A percentile compares a stretch with the other conserved stretches of the same genome.
Conservation (phyloP, 2,888 invertebrate genomes). For the Eupithecia centaureata region DNA sequence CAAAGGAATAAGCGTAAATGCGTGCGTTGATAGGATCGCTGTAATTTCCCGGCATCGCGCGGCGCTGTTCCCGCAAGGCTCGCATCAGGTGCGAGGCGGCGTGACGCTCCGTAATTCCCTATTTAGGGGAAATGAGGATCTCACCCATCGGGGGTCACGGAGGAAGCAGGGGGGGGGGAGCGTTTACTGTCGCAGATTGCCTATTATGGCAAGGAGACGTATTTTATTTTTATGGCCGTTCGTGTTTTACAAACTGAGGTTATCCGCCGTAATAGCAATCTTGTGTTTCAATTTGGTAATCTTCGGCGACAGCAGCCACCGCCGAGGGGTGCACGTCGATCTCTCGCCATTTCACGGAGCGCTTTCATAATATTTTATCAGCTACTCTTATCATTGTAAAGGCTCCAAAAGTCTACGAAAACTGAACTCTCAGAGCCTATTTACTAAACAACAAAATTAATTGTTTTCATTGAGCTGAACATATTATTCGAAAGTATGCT, state of each 20-base stretch:
- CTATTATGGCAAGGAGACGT: conserved; percentile 14
- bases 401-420: background rate
- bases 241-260: conserved; percentile 5
- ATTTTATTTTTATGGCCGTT: conserved; percentile 6
- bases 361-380: background rate
- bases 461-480: background rate
- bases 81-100: conserved; percentile 20
- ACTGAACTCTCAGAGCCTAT: background rate
- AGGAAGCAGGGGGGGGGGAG: background rate
- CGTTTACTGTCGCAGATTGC: conserved; percentile 23
- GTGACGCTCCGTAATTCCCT: conserved; percentile 26
- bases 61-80: conserved; percentile 5
- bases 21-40: background rate
- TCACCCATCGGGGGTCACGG: background rate
- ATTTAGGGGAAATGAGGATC: conserved; percentile 13
- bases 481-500: conserved; percentile 8
- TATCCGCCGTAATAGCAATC: conserved; percentile 4
- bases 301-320: background rate
- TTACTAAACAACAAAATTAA: background rate
- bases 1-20: background rate
- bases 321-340: background rate
- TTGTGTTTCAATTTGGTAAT: conserved; percentile 6
- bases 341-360: background rate
- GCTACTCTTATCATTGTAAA: background rate
- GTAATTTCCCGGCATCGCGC: conserved; percentile 17